A percentile compares a stretch with the other conserved stretches of the same genome.
phyloP scores from a whole-genome alignment of 2,888 invertebrate species.

The Andrena haemorrhoa region DNA sequence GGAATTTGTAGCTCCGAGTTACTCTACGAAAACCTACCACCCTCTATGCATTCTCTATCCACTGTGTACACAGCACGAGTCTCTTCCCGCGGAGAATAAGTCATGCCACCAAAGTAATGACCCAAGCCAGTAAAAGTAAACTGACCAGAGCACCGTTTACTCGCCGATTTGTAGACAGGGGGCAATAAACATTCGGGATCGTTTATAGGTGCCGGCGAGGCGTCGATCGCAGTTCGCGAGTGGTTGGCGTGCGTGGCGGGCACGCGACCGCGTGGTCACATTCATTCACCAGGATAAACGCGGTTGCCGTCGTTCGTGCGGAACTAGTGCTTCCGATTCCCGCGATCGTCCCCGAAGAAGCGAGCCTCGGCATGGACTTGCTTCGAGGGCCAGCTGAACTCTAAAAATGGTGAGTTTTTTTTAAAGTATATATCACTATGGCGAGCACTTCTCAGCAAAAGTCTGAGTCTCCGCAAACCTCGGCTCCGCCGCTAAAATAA shows the following conservation, averaged over 20 bases:
- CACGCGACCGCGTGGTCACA: constrained; percentile 26
- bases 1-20: not conserved
- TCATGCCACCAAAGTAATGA: not conserved
- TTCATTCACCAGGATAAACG: constrained; percentile 39
- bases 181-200: constrained; percentile 10
- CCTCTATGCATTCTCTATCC: no score
- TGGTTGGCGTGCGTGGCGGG: constrained; percentile 43
- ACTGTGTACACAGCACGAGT: no score
- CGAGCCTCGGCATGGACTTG: constrained; percentile 15
- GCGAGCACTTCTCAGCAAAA: not conserved
- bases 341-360: constrained; percentile 35
- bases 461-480: not conserved
- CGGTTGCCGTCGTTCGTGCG: constrained; percentile 53
- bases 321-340: constrained; percentile 61
- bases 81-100: not conserved
- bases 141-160: not conserved
- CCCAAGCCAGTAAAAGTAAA: not conserved
- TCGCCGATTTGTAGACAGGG: constrained; percentile 6
- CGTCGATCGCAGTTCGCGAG: constrained; percentile 30
- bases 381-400: constrained; percentile 30
- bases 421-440: not conserved
- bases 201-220: constrained; percentile 16
- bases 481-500: not conserved
- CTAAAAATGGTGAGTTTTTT: constrained; percentile 38
- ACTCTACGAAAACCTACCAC: no score